Evolutionary conservation across 2,888 invertebrate species (phyloP).

Genomic region (Agrotis ipsilon): DNA sequence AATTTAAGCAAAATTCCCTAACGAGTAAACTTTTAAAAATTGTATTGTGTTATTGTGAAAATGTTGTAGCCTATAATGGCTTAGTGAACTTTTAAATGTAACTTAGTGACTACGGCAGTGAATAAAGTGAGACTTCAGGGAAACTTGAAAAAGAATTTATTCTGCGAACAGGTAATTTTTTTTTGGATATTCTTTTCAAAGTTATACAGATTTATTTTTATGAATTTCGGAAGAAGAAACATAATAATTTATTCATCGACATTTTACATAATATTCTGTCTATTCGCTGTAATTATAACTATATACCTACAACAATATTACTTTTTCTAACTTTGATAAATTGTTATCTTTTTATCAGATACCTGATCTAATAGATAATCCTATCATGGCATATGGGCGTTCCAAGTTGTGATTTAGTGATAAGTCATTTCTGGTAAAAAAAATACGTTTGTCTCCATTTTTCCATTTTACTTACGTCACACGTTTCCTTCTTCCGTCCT

Average conservation of each 20-base stretch:
- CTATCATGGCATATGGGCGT: slow-evolving; percentile 7
- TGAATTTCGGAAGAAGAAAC: too few relatives aligned
- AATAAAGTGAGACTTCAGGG: slow-evolving; percentile 18
- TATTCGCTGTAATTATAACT: not conserved
- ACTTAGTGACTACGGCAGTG: slow-evolving; percentile 7
- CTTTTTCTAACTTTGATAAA: not conserved
- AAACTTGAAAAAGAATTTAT: not conserved
- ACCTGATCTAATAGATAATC: slow-evolving; percentile 4
- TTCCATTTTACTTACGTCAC: too few relatives aligned
- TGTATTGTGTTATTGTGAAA: slow-evolving; percentile 4
- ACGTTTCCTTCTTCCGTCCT: too few relatives aligned
- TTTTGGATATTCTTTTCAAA: not conserved
- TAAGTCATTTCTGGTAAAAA: not conserved
- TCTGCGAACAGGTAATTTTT: slow-evolving; percentile 34
- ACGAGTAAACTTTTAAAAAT: not conserved
- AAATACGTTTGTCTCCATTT: not conserved
- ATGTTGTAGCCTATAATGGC: not conserved
- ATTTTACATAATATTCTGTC: too few relatives aligned
- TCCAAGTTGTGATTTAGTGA: slow-evolving; percentile 35
- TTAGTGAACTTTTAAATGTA: slow-evolving; percentile 39
- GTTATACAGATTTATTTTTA: not conserved
- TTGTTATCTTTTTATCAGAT: slow-evolving; percentile 34
- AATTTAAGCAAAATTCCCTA: too few relatives aligned
- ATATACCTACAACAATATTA: not conserved
- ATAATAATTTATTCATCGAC: too few relatives aligned